Base-by-base conservation (phyloP, 1,140 invertebrate genomes). In the Atopsyche davidsoni region DNA sequence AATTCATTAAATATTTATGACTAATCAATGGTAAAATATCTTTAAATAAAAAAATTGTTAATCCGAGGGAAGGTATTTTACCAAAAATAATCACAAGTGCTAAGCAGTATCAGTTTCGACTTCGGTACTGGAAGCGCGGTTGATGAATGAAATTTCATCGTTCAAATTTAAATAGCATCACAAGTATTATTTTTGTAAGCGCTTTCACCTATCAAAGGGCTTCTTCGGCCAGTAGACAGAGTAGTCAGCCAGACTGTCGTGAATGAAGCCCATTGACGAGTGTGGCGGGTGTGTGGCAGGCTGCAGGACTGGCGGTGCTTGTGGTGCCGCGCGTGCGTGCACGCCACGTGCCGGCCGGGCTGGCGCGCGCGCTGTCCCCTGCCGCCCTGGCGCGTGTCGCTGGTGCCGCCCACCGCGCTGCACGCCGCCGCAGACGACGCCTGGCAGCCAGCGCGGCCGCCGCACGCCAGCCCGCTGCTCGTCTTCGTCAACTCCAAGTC, bases 401-500 rank as follows among this genome's bases (percentile, higher is more conserved):
- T 96, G 36, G 89, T 98, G 11, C 92, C 93, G 14, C 93, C 93
- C 7, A 95, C 88, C 1, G 81, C 90, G 35, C 80, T 98, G 28
- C 90, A 95, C 73, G 91, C 85, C 46, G 89, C 86, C 68, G 81
- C 80, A 35, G 92, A 88, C 70, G 92, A 92, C 64, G 85, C 87
- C 42, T 96, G 92, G 90, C 87, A 92, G 77, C 83, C 47, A 69
- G 81, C 3, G 22, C 38, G 49, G 62, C 79, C 64, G 64, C 77
- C 62, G 60, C 79, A 61, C 41, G 89, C 86, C 51, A 88, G 85
- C 51, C 93, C 94, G 23, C 80, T 97, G 36, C 79, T 97, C 47
- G 93, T 97, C 32, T 96, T 96, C 67, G 92, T 97, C 55, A 98
- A 98, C 74, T 96, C 93, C 38, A 95, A 96, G 75, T 95, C 92